A percentile compares a stretch with the other conserved stretches of the same genome.
Conservation (phyloP, 2,113 vertebrate genomes). For the Proterorhinus semilunaris region DNA sequence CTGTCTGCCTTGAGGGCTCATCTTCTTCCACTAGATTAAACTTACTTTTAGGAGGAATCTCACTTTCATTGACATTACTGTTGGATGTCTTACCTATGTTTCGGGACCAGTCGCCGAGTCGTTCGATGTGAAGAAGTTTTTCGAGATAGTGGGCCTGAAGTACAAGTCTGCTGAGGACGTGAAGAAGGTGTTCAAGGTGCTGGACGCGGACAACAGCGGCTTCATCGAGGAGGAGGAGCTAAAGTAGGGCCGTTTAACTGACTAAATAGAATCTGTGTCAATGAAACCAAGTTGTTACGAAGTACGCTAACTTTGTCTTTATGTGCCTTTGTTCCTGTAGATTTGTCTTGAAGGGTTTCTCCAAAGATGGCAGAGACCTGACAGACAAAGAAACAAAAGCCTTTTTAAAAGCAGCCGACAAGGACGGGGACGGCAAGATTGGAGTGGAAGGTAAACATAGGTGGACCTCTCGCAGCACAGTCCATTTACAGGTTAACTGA, state of each 20-base stretch:
- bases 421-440: constrained; percentile 96
- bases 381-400: constrained; percentile 89
- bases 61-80: background rate
- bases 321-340: constrained; percentile 59
- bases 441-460: constrained; percentile 85
- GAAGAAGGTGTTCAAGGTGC: constrained; percentile 80
- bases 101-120: constrained; percentile 71
- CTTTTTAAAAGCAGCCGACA: constrained; percentile 91
- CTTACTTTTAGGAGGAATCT: background rate
- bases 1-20: constrained; percentile 14
- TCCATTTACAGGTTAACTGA: background rate
- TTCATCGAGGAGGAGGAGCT: constrained; percentile 86
- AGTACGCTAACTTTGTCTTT: background rate
- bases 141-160: constrained; percentile 79
- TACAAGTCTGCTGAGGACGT: constrained; percentile 75
- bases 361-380: constrained; percentile 84
- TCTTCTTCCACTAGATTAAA: constrained; percentile 6
- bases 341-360: constrained; percentile 87
- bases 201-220: constrained; percentile 84
- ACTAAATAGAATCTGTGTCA: background rate
- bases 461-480: constrained; percentile 6
- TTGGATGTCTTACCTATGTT: constrained; percentile 18
- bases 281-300: background rate
- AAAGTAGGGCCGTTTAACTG: constrained; percentile 64
- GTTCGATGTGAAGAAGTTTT: constrained; percentile 84